Base-by-base conservation (phyloP, 2,888 invertebrate genomes). In the Parnassius mnemosyne region DNA sequence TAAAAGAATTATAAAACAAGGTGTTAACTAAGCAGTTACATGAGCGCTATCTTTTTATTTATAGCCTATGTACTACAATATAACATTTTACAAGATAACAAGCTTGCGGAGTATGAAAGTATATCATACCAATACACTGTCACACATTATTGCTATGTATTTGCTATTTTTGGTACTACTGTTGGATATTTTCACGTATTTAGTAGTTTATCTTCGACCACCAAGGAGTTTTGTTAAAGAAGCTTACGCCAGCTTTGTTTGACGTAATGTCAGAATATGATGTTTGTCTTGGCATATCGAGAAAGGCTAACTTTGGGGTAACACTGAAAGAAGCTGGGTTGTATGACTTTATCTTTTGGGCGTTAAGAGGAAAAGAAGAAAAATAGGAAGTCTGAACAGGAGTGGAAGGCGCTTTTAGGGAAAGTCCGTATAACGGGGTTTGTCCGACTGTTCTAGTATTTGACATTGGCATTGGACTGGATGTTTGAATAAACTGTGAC, bases 181-280 rank as follows among this genome's bases (percentile, higher is more conserved):
- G 44, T 3, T 49, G 62, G 61, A 41, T 53, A 53, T 59, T 12
- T 62, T 83, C 81, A 64, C 71, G 75, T 46, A 85, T 75, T 62
- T 83, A 70, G 65, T 84, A 85, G 52, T 74, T 70, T 13, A 65
- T 66, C 60, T 64, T 80, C 9, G 71, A 63, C 80, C 82, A 84
- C 84, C 82, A 87, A 3, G 71, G 73, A 43, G 65, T 71, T 34
- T 65, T 75, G 47, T 66, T 65, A 2, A 62, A 61, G 11, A 10
- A 42, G 5, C 46, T 59, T 5, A 51, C 42, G 41, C 9, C 12
- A 55, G 55, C 44, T 62, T 70, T 11, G 65, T 50, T 54, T 10
- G 49, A 50, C n/a, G 11, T 13, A 56, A 16, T 7, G 10, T 53
- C 10, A 16, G 79, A 70, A 12, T 69, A 61, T 2, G 76, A 46